A percentile compares a stretch with the other conserved stretches of the same genome.
Evolutionary conservation across 2,113 vertebrate genomes (phyloP).

Genomic region (Alexandromys fortis): DNA sequence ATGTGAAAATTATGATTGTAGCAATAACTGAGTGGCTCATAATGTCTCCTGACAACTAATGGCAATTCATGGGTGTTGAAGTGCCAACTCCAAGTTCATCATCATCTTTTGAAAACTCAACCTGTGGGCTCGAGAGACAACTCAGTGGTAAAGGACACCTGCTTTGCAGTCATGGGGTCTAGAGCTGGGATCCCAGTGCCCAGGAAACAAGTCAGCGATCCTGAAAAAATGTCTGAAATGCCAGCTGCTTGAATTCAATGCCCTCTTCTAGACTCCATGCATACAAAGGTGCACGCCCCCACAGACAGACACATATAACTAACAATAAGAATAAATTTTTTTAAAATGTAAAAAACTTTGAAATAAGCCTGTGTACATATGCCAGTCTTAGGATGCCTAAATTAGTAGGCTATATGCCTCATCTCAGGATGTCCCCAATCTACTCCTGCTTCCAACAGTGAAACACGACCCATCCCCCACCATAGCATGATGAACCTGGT

Average conservation of each 20-base stretch:
- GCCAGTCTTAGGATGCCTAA: constrained; percentile 14
- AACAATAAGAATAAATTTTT: not conserved
- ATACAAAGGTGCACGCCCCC: not conserved
- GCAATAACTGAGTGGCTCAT: not conserved
- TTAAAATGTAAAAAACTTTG: not conserved
- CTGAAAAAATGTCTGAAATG: not conserved
- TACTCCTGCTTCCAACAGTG: not conserved
- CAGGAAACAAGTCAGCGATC: not conserved
- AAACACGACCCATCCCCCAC: not conserved
- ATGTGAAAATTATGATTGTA: not conserved
- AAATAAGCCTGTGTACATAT: not conserved
- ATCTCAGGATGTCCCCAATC: not conserved
- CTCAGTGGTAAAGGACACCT: not conserved
- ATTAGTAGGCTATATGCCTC: not conserved
- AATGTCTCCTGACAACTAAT: constrained; percentile 8
- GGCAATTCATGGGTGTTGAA: not conserved
- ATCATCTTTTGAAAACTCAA: not conserved
- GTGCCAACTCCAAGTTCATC: not conserved
- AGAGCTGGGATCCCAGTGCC: not conserved
- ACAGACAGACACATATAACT: not conserved
- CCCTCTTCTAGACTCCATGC: not conserved
- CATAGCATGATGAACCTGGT: not conserved
- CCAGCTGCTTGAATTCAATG: no score
- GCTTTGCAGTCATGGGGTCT: not conserved
- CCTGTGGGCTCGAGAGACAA: not conserved